Evolutionary conservation across 1,140 invertebrate genomes (phyloP).

Genomic region (Trichonephila inaurata): DNA sequence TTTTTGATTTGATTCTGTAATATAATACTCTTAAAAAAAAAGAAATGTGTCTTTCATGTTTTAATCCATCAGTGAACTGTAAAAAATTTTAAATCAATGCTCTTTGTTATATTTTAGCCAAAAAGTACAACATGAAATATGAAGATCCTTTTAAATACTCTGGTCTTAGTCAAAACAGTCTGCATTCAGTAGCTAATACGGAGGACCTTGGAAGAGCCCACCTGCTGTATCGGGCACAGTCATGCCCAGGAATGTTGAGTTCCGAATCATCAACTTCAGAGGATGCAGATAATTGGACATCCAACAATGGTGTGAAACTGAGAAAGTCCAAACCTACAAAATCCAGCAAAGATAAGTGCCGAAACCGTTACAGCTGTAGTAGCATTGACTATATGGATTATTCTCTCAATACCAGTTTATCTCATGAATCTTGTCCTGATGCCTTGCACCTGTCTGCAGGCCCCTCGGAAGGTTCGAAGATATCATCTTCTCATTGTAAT

Average conservation of each 20-base stretch:
- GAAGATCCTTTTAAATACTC: conserved; percentile 16
- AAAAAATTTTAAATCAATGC: neutral
- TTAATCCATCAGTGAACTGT: too few relatives aligned
- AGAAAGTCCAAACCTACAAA: conserved; percentile 28
- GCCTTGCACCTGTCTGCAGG: neutral
- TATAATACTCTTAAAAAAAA: too few relatives aligned
- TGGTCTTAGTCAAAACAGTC: neutral
- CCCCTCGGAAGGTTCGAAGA: neutral
- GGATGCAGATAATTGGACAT: neutral
- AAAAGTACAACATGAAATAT: conserved; percentile 33
- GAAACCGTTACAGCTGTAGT: conserved; percentile 77
- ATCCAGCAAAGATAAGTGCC: conserved; percentile 35
- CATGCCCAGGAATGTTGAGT: conserved; percentile 76
- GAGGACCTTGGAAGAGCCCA: conserved; percentile 27
- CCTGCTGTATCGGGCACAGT: conserved; percentile 75
- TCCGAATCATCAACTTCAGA: conserved; percentile 5
- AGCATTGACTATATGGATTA: conserved; percentile 73
- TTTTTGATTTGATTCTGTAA: too few relatives aligned
- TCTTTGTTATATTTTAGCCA: conserved; percentile 22
- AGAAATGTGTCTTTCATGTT: too few relatives aligned
- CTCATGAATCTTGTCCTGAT: conserved; percentile 71
- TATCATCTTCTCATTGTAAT: conserved; percentile 62
- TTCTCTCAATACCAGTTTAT: neutral
- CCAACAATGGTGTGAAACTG: neutral
- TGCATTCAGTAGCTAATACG: neutral